Base-by-base conservation (phyloP, 2,888 invertebrate genomes). In the Zygothrica quintamaculata region DNA sequence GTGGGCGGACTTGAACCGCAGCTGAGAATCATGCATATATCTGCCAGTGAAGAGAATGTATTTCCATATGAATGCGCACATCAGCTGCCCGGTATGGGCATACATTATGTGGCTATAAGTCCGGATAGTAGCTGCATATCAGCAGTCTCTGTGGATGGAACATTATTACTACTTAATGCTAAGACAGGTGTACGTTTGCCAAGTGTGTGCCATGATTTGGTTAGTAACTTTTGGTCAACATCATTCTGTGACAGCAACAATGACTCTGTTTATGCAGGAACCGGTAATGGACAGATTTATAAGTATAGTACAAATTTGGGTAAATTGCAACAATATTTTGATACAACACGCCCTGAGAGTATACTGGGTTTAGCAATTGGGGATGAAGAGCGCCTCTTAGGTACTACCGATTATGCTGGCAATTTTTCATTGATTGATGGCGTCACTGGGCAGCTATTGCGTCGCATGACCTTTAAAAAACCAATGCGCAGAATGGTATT, bases 181-280 rank as follows among this genome's bases (percentile, higher is more conserved):
- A 13, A 25, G 6, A 7, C n/a, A 0, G 73, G 57, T 1, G 25
- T 76, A 0, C 52, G 57, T 4, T 5, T 64, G 26, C 29, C 66
- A 12, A 55, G 16, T 1, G n/a, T 76, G 12, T 12, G 11, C 1
- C 73, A 59, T 11, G 8, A 12, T 5, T 9, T 57, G 5, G 43
- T 62, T 2, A 66, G 52, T 5, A 66, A 74, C 25, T 46, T 52
- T 40, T 74, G 77, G 73, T 74, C 77, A 1, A 44, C 59, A 1
- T 36, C 51, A n/a, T 72, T 64, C 36, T 50, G 29, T 1, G 34
- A 8, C 7, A 36, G 16, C 0, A 39, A 15, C 8, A 50, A 39
- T 8, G 51, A 66, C 3, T 52, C 11, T 0, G 9, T 74, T 7
- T 77, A 40, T 34, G 74, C 57, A 1, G 77, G 77, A 1, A 22